Evolutionary conservation across 1,140 invertebrate genomes (phyloP), one percentile per base, ranked within the genome.

Genomic region (Alviniconcha marisindica): DNA sequence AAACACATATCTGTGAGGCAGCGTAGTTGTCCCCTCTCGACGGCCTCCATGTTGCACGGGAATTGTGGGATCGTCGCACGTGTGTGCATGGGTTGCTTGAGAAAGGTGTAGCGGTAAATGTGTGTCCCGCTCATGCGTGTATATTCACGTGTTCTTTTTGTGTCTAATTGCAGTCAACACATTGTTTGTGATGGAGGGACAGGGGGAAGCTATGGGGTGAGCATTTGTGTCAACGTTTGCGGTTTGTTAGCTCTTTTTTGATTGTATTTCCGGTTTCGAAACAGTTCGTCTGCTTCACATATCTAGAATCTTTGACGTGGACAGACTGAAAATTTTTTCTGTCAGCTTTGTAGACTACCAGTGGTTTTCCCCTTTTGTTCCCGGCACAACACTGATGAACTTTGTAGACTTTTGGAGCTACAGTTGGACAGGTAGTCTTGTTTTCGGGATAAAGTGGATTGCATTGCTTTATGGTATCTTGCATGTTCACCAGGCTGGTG

Each of bases 1-100:
- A 84, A 83, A 87, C 84, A 85, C 54, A 78, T 79, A 86, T 80
- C 83, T 83, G 83, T 71, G 82, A 82, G 79, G 81, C 76, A 82
- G 82, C 76, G 81, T 82, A 83, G 83, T 83, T 84, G 86, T 87
- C 85, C 87, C 83, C 82, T 83, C 54, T 84, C 86, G 83, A 79
- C 83, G 79, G 82, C 86, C 63, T 86, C 88, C 87, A 88, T 87
- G 21, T 88, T 89, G 83, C 84, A 83, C 88, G 80, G 81, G 89
- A 83, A 90, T 87, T 83, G 79, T 89, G 89, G 89, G 89, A 88
- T 84, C 80, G 87, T 83, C 86, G 89, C 88, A 87, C 88, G 88
- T 88, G 80, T 85, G 74, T 80, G 66, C 78, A 80, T 51, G 80
- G 69, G 78, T 74, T 76, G 78, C 77, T 69, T 76, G 73, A 40